Percentiles rank a stretch among this genome's conserved stretches.
Evolutionary conservation across 1,140 invertebrate species (phyloP).

Genomic region (Trichonephila clavata): DNA sequence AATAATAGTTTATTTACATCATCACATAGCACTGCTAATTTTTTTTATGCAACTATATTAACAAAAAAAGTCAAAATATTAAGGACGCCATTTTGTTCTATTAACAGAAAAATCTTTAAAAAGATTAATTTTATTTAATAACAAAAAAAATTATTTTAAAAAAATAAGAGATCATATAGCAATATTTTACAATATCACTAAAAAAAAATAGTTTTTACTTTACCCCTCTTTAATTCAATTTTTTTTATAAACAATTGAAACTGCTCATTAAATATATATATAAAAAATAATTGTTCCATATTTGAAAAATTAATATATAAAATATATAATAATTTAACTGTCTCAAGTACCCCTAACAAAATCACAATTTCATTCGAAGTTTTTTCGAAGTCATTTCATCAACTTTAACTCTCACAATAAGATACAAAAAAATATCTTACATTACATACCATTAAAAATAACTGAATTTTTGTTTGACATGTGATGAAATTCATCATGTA

Average conservation of each 20-base stretch:
- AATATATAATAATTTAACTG: too few relatives aligned
- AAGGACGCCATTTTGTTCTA: not conserved
- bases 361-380: too few relatives aligned
- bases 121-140: not conserved
- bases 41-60: not conserved
- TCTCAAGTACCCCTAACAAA: too few relatives aligned
- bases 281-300: too few relatives aligned
- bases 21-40: not conserved
- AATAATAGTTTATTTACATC: constrained; percentile 8
- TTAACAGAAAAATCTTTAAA: not conserved
- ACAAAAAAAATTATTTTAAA: not conserved
- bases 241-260: not conserved
- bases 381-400: too few relatives aligned
- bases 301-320: too few relatives aligned
- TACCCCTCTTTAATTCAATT: not conserved
- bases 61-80: not conserved
- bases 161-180: not conserved
- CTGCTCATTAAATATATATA: too few relatives aligned
- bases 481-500: too few relatives aligned
- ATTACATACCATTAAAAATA: too few relatives aligned
- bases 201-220: not conserved
- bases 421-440: too few relatives aligned
- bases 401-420: too few relatives aligned
- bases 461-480: too few relatives aligned
- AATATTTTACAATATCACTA: not conserved